Conservation (phyloP, 2,888 invertebrate genomes). For the Xanthia togata region DNA sequence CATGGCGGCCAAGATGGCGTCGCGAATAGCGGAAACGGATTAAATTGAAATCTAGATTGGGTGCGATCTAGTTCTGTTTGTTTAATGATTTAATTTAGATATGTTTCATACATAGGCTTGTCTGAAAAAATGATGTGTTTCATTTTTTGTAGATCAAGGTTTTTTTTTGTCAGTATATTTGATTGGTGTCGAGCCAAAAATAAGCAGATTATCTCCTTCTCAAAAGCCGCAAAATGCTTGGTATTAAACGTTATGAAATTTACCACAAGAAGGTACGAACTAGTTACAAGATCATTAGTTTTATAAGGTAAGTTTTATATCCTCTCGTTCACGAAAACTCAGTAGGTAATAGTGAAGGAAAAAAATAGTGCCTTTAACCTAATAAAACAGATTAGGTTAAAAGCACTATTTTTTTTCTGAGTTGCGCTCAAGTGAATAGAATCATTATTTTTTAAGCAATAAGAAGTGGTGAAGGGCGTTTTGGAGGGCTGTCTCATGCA, state of each 20-base stretch:
- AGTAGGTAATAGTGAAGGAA: no score
- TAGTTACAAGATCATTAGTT: no score
- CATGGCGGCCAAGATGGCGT: slow-evolving; percentile 71
- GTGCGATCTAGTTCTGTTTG: slow-evolving; percentile 49
- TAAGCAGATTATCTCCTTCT: slow-evolving; percentile 10
- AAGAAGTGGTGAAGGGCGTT: no score
- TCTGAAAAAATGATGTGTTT: slow-evolving; percentile 1
- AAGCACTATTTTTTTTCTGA: no score
- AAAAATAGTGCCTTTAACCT: no score
- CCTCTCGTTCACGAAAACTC: background rate
- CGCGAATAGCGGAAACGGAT: slow-evolving; percentile 69
- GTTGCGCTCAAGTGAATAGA: no score
- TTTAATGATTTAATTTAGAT: slow-evolving; percentile 55
- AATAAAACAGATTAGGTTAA: no score
- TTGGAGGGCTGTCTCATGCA: no score
- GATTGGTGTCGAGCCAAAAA: background rate
- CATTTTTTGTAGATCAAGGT: background rate
- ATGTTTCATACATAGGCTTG: slow-evolving; percentile 18
- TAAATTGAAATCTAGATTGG: slow-evolving; percentile 66
- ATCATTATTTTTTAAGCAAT: no score
- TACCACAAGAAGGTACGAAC: no score
- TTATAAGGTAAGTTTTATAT: no score
- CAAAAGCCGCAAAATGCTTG: background rate
- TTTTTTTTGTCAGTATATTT: background rate
- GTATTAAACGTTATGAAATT: background rate